Base-by-base conservation (phyloP, 2,113 vertebrate genomes). In the Chrysemys picta region DNA sequence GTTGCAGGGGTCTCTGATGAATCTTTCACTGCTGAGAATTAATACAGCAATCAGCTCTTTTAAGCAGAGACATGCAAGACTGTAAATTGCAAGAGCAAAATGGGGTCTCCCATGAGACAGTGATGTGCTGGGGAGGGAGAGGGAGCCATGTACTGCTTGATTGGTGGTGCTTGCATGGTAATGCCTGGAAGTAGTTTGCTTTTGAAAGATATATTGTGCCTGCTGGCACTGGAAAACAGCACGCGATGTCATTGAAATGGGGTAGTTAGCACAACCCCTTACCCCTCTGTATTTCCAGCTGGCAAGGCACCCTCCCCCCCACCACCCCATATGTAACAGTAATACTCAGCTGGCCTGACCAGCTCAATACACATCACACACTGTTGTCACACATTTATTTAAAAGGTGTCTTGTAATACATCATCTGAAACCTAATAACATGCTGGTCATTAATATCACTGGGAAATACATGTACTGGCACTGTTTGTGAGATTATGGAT, bases 61-160 rank as follows among this genome's bases (percentile, higher is more conserved):
- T n/a, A 16, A 52, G 24, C 1, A 59, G 69, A 24, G 17, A 11
- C 27, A 31, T 35, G 59, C 13, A 62, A 31, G 59, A 16, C 13
- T 62, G 29, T 35, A 35, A 62, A 31, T 35, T 62, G 59, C 59
- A 62, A 31, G 0, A 27, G 47, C 65, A 78, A 79, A n/a, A 47
- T 0, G 1, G 6, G 3, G 35, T 56, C 19, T 12, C 57, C 3
- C 85, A 17, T 38, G 19, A 84, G 57, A 83, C 42, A 0, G 0
- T 3, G 4, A 17, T 11, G n/a, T 49, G 38, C 38, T 0, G 0
- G 92, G 79, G 9, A 50, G 84, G 24, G 62, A 69, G 80, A 3
- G 25, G 31, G 59, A 1, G 2, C 59, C 0, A 0, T 52, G 29
- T 14, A 31, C 6, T n/a, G 24, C 1, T 0, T 45, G 78, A 59